Percentiles rank a stretch among this genome's conserved stretches.
Evolutionary conservation across 2,888 invertebrate genomes (phyloP).

Genomic region (Steinernema hermaphroditum): DNA sequence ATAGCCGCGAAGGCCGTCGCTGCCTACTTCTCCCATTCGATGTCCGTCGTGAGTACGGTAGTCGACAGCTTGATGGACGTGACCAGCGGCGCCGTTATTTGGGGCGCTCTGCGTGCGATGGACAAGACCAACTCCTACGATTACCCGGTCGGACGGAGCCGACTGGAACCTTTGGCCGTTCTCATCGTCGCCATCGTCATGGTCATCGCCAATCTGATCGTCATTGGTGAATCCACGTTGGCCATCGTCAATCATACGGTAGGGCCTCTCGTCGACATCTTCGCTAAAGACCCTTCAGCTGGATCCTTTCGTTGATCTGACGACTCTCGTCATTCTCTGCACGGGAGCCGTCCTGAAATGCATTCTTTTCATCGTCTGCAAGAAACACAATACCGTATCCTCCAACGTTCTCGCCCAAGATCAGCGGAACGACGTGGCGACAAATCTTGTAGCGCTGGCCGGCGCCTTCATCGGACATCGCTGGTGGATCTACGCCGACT

Average conservation of each 20-base stretch:
- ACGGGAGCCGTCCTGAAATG: constrained; percentile 49
- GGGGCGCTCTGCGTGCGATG: constrained; percentile 63
- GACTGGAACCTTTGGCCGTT: constrained; percentile 68
- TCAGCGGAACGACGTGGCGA: constrained; percentile 69
- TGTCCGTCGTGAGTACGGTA: constrained; percentile 68
- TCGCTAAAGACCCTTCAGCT: constrained; percentile 22
- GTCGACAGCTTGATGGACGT: constrained; percentile 69
- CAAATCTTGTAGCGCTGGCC: constrained; percentile 67
- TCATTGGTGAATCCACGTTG: constrained; percentile 67
- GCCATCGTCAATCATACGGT: constrained; percentile 57
- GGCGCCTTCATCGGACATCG: constrained; percentile 66
- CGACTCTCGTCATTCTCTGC: constrained; percentile 47
- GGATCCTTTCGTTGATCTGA: constrained; percentile 46
- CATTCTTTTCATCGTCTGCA: constrained; percentile 50
- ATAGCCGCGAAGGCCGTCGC: constrained; percentile 61
- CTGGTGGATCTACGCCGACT: constrained; percentile 67
- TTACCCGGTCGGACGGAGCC: constrained; percentile 68
- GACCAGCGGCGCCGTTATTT: constrained; percentile 68
- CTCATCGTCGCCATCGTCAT: constrained; percentile 68
- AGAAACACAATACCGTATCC: constrained; percentile 42
- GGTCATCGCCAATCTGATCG: constrained; percentile 63
- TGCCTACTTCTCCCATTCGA: constrained; percentile 68
- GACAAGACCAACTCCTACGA: constrained; percentile 65
- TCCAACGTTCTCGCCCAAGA: constrained; percentile 67
- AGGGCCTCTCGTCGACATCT: neutral